phyloP scores from a whole-genome alignment of 2,113 vertebrate species.

The Peromyscus californicus region DNA sequence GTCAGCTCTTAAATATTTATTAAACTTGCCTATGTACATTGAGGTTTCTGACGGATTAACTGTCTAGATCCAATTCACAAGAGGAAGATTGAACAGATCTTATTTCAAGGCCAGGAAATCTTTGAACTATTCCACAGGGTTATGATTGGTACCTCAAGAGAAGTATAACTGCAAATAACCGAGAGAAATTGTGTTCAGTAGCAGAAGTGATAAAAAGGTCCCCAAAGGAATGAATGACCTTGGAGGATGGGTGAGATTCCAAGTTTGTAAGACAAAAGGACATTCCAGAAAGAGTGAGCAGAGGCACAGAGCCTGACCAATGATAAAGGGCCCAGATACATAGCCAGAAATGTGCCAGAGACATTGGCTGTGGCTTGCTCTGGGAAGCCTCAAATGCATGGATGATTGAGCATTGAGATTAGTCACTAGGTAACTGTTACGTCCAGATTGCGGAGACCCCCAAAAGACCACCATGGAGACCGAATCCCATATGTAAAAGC shows the following conservation, averaged over 20 bases:
- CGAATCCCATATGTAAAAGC: too few species aligned
- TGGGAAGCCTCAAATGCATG: neutral
- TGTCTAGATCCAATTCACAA: neutral
- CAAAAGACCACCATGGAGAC: too few species aligned
- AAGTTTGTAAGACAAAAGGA: neutral
- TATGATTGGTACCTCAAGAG: neutral
- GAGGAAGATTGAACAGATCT: neutral
- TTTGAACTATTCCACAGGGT: neutral
- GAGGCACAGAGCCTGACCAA: neutral
- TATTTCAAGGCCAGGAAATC: neutral
- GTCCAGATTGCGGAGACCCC: too few species aligned
- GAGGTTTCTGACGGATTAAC: neutral
- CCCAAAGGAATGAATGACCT: neutral
- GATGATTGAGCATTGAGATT: constrained; percentile 14
- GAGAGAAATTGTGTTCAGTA: neutral
- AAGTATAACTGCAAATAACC: neutral
- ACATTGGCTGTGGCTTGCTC: neutral
- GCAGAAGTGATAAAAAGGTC: neutral
- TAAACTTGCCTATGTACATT: constrained; percentile 14
- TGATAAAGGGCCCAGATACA: neutral
- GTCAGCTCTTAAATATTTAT: constrained; percentile 17
- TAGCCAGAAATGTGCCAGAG: neutral
- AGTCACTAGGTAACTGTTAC: neutral
- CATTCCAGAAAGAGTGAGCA: neutral
- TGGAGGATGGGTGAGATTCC: neutral